phyloP scores from a whole-genome alignment of 2,113 vertebrate species.

The Zosterops borbonicus region DNA sequence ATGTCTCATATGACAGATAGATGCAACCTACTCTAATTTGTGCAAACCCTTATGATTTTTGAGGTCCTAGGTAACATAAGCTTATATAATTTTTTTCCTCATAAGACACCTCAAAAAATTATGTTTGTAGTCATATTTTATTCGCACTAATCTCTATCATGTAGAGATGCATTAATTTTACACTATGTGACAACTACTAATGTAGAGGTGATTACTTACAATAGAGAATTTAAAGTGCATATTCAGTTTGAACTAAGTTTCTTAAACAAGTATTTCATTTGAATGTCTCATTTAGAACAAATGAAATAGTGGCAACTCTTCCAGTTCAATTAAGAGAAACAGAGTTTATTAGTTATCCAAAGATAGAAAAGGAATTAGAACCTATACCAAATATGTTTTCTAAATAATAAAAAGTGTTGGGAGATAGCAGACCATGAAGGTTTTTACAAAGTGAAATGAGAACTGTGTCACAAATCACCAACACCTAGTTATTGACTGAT shows the following conservation, averaged over 20 bases:
- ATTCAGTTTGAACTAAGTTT: background rate
- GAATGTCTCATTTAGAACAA: background rate
- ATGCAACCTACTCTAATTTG: background rate
- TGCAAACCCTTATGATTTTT: background rate
- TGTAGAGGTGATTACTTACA: background rate
- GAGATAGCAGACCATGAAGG: background rate
- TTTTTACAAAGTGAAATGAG: background rate
- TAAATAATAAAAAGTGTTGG: background rate
- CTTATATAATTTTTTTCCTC: background rate
- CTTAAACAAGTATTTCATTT: background rate
- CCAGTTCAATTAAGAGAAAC: background rate
- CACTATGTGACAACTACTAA: background rate
- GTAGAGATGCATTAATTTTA: background rate
- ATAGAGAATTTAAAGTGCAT: background rate
- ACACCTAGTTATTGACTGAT: background rate
- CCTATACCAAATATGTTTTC: background rate
- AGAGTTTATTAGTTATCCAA: background rate
- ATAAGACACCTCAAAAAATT: background rate
- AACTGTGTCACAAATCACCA: background rate
- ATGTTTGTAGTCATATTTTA: background rate
- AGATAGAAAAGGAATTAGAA: background rate
- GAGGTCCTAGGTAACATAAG: background rate
- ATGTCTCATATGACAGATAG: background rate
- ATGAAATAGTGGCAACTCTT: background rate
- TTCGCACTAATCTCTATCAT: background rate